A percentile compares a stretch with the other conserved stretches of the same genome.
These are phyloP conservation scores for Idaea aversata DNA, from an alignment of 2,888 invertebrate species.

Conservation along the genomic window DNA sequence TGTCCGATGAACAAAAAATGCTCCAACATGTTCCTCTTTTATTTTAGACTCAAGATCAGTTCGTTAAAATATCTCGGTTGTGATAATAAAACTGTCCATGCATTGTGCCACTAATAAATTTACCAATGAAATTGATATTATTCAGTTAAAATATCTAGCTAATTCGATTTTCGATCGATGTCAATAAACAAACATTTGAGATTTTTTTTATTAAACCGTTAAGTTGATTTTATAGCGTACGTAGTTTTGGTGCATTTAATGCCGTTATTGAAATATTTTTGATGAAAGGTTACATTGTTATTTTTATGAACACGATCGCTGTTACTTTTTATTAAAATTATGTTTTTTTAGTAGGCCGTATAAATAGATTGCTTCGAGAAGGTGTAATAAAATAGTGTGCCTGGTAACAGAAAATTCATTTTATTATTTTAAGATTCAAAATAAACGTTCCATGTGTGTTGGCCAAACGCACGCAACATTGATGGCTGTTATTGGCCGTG, in stretches of 20 bases:
- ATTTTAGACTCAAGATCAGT: slow-evolving; percentile 68
- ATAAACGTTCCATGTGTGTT: slow-evolving; percentile 64
- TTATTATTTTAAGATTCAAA: slow-evolving; percentile 58
- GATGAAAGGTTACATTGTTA: slow-evolving; percentile 1
- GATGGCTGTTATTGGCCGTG: slow-evolving; percentile 73
- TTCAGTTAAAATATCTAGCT: slow-evolving; percentile 37
- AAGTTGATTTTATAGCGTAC: slow-evolving; percentile 25
- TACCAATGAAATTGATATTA: slow-evolving; percentile 62
- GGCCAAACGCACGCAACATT: slow-evolving; percentile 74
- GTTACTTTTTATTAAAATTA: slow-evolving; percentile 1
- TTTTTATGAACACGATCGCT: neutral
- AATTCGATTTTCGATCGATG: slow-evolving; percentile 38
- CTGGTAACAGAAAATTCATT: slow-evolving; percentile 10
- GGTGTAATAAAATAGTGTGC: slow-evolving; percentile 7
- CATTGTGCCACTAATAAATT: slow-evolving; percentile 58
- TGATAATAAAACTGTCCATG: slow-evolving; percentile 71
- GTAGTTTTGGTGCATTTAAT: slow-evolving; percentile 29
- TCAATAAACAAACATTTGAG: slow-evolving; percentile 33
- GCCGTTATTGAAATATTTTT: neutral
- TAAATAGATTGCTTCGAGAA: slow-evolving; percentile 5
- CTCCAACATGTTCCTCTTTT: slow-evolving; percentile 69
- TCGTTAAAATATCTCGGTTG: slow-evolving; percentile 76
- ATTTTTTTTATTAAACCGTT: slow-evolving; percentile 33
- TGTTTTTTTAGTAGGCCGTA: neutral
- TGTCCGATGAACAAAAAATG: slow-evolving; percentile 74